Evolutionary conservation across 2,888 invertebrate species (phyloP).

Genomic region (Toxonevra muliebris): DNA sequence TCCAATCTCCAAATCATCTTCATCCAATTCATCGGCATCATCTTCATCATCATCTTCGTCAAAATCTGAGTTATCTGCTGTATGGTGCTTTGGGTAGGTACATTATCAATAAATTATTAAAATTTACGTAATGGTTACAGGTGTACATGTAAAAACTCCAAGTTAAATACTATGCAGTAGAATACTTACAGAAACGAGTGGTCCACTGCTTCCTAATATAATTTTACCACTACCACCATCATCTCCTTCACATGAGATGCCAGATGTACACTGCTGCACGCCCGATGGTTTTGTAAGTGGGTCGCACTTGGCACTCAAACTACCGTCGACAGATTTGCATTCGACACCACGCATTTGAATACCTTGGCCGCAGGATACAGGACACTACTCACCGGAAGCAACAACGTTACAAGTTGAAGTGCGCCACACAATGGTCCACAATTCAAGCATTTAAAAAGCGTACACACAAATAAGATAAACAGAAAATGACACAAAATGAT

Average conservation of each 20-base stretch:
- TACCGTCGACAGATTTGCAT: conserved; percentile 74
- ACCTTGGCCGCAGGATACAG: conserved; percentile 91
- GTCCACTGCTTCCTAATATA: conserved; percentile 58
- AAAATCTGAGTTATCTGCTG: conserved; percentile 50
- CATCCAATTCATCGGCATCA: conserved; percentile 52
- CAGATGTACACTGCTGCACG: conserved; percentile 78
- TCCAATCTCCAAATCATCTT: conserved; percentile 56
- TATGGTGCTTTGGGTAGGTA: conserved; percentile 24
- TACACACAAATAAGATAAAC: conserved; percentile 2
- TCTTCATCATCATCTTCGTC: conserved; percentile 57
- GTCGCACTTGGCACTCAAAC: conserved; percentile 72
- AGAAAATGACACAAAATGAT: conserved; percentile 10
- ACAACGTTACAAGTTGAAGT: conserved; percentile 5
- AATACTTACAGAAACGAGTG: conserved; percentile 44
- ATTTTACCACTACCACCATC: conserved; percentile 56
- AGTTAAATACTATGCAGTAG: conserved; percentile 1
- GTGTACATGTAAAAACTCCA: not conserved
- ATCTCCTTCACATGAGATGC: conserved; percentile 72
- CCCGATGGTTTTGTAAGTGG: conserved; percentile 73
- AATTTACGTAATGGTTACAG: not conserved
- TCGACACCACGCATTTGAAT: conserved; percentile 83
- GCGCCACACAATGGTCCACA: conserved; percentile 16
- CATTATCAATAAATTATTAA: not conserved
- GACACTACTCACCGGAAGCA: conserved; percentile 72
- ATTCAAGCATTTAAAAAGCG: conserved; percentile 12